A percentile compares a stretch with the other conserved stretches of the same genome.
Evolutionary conservation across 2,888 invertebrate species (phyloP).

Genomic region (Oegoconia quadripuncta): DNA sequence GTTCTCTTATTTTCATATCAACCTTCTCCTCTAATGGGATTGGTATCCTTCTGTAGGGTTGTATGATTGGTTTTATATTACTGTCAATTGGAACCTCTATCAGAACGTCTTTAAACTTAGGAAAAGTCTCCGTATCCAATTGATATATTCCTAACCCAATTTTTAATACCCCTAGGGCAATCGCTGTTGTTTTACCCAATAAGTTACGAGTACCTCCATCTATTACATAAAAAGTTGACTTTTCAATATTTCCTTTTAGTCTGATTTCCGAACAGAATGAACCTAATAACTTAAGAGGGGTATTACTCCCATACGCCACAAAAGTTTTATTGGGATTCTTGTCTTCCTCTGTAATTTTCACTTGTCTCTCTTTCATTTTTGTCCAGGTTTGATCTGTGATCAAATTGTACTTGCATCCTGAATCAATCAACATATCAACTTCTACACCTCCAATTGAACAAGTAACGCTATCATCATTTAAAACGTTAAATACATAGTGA

Average conservation of each 20-base stretch:
- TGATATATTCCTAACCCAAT: constrained; percentile 10
- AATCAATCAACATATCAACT: constrained; percentile 21
- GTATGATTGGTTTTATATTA: constrained; percentile 16
- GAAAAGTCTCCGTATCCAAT: constrained; percentile 21
- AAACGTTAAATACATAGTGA: constrained; percentile 19
- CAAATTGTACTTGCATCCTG: constrained; percentile 23
- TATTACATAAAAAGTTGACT: constrained; percentile 19
- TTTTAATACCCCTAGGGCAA: constrained; percentile 14
- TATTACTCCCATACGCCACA: constrained; percentile 17
- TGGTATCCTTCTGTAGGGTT: constrained; percentile 18
- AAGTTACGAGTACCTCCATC: too few relatives aligned
- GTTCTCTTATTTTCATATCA: constrained; percentile 15
- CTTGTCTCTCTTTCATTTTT: constrained; percentile 12
- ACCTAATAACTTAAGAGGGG: constrained; percentile 19
- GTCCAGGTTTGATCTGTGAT: constrained; percentile 23
- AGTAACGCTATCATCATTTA: constrained; percentile 11
- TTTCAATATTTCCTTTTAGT: constrained; percentile 1
- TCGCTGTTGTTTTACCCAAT: constrained; percentile 18
- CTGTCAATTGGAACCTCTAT: constrained; percentile 20
- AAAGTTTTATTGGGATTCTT: constrained; percentile 17
- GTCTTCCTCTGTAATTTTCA: constrained; percentile 6
- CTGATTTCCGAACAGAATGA: constrained; percentile 16
- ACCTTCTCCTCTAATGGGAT: constrained; percentile 22
- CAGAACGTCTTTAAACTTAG: constrained; percentile 18
- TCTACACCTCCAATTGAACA: constrained; percentile 20